A percentile compares a stretch with the other conserved stretches of the same genome.
Evolutionary conservation across 2,797 vertebrate species (phyloP).

Genomic region (Gadopsis bispinosus): DNA sequence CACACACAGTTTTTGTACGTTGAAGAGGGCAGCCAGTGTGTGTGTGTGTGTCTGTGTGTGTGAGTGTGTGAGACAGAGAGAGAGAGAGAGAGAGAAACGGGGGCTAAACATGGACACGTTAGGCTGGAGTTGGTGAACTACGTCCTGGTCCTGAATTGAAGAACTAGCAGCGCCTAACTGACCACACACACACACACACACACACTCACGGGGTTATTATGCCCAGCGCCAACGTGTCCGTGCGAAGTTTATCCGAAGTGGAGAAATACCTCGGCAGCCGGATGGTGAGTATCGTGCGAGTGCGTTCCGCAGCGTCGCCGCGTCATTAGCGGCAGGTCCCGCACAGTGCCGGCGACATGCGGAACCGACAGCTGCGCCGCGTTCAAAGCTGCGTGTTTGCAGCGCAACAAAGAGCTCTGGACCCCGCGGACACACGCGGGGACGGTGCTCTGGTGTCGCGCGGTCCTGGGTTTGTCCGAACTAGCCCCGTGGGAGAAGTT

Average conservation of each 20-base stretch:
- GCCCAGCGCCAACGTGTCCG: conserved; percentile 78
- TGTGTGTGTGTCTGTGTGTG: neutral
- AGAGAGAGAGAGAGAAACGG: neutral
- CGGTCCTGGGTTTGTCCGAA: too few relatives aligned
- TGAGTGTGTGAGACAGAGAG: conserved; percentile 1
- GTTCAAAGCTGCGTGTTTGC: conserved; percentile 21
- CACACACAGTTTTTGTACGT: conserved; percentile 56
- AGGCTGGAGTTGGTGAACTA: conserved; percentile 40
- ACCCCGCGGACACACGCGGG: neutral
- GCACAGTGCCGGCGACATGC: conserved; percentile 41
- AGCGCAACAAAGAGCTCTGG: conserved; percentile 47
- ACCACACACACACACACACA: neutral
- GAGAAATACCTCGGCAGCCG: conserved; percentile 79
- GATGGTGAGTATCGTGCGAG: conserved; percentile 73
- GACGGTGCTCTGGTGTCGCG: too few relatives aligned
- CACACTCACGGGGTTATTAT: conserved; percentile 69
- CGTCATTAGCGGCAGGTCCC: conserved; percentile 22
- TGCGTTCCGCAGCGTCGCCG: conserved; percentile 13
- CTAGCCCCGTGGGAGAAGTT: neutral
- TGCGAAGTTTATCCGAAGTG: conserved; percentile 81
- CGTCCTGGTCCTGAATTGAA: conserved; percentile 20
- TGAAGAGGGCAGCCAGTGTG: conserved; percentile 27
- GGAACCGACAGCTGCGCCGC: conserved; percentile 56
- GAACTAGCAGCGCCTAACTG: neutral
- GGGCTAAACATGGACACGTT: conserved; percentile 53